Evolutionary conservation across 2,888 invertebrate genomes (phyloP), one percentile per base, ranked within the genome.

Genomic region (Himalopsyche kuldschensis): DNA sequence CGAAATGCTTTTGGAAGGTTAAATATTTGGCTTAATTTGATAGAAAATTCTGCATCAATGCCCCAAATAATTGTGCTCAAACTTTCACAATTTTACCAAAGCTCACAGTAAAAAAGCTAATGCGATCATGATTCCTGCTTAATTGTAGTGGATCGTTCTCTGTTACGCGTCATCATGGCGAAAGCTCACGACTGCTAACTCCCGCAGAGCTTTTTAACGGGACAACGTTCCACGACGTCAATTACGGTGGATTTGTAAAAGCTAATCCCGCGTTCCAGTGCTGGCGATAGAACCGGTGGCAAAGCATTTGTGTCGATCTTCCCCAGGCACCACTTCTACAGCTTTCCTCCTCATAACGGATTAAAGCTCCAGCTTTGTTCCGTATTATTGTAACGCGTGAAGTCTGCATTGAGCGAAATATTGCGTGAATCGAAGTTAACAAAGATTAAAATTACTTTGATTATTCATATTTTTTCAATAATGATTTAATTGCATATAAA

Each of bases 231-330:
- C 80, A 69, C 69, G 80, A 79, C 82, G 82, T 84, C 84, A 84
- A 80, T 84, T 84, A 84, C 78, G n/a, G 48, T 35, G 78, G 82
- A 84, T 84, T 84, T 84, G 84, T 80, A 77, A 77, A 30, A 47
- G 77, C 63, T 80, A 82, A 82, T 79, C 78, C 81, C 27, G 46
- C n/a, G 46, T 48, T 35, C 75, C 47, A 27, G 69, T 2, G 41
- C 15, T 6, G 15, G 41, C 41, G 41, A 69, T 69, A 69, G 69
- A 69, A 69, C 30, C 69, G 30, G 69, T 30, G 69, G 69, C 69
- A 69, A 30, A 41, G 69, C 69, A 69, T 24, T 69, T 15, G 69
- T 69, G 69, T 69, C 69, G 69, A 69, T 69, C 69, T 69, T 69
- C 20, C 69, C 69, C 69, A 69, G 69, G 24, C 27, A 27, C 69